These are phyloP conservation scores for Pseudobourletiella spinata DNA, from an alignment of 1,140 invertebrate species.

Conservation along the genomic window DNA sequence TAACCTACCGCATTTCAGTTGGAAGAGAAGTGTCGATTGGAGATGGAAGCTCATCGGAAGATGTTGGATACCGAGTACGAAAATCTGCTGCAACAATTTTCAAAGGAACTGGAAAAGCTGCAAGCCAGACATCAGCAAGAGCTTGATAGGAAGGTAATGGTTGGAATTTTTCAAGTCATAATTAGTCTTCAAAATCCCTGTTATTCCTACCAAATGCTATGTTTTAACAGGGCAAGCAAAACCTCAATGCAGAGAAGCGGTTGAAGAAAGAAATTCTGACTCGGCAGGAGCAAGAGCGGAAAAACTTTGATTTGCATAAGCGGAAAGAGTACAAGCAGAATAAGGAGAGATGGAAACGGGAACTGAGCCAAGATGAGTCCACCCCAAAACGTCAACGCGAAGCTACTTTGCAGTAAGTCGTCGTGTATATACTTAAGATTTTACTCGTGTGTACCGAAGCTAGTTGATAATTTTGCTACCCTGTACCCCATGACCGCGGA, in stretches of 20 bases:
- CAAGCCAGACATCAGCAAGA: conserved; percentile 82
- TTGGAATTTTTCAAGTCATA: not conserved
- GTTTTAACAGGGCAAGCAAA: conserved; percentile 60
- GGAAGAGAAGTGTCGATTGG: conserved; percentile 85
- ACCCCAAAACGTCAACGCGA: conserved; percentile 87
- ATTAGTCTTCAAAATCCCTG: not conserved
- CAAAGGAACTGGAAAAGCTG: conserved; percentile 90
- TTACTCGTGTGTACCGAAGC: no score
- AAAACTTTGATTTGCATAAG: conserved; percentile 79
- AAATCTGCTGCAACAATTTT: conserved; percentile 30
- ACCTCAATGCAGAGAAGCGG: conserved; percentile 80
- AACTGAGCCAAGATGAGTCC: conserved; percentile 79
- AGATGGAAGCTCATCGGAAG: conserved; percentile 93
- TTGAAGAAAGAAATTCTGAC: conserved; percentile 82
- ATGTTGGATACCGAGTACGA: conserved; percentile 58
- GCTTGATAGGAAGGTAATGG: conserved; percentile 66
- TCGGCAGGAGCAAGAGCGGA: conserved; percentile 81
- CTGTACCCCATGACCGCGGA: no score
- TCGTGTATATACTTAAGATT: no score
- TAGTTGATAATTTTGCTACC: no score
- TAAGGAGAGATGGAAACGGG: conserved; percentile 93
- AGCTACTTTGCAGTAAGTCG: conserved; percentile 67
- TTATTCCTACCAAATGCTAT: not conserved
- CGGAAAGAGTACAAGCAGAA: conserved; percentile 97
- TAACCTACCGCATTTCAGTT: no score